Percentiles rank a stretch among this genome's conserved stretches.
Conservation (phyloP, 2,797 vertebrate genomes). For the Sebastes kiyomatsui region DNA sequence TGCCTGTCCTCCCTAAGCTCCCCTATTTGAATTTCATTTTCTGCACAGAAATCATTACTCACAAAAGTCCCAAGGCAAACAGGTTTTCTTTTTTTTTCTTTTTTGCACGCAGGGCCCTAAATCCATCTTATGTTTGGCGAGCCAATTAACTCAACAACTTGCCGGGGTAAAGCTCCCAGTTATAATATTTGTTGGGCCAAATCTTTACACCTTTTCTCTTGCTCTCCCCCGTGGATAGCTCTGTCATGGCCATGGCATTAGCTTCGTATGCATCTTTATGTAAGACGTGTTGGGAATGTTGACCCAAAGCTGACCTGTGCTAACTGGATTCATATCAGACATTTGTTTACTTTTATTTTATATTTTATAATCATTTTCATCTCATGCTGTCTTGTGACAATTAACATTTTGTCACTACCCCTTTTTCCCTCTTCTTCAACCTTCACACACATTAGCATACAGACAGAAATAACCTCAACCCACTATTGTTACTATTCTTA, state of each 20-base stretch:
- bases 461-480: background rate
- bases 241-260: background rate
- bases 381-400: background rate
- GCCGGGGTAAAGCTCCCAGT: slow-evolving; percentile 37
- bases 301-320: background rate
- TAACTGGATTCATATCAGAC: background rate
- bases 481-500: background rate
- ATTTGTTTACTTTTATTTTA: background rate
- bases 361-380: background rate
- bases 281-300: background rate
- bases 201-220: slow-evolving; percentile 16
- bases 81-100: slow-evolving; percentile 5
- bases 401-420: background rate
- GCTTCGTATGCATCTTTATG: background rate
- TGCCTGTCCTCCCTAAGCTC: slow-evolving; percentile 43
- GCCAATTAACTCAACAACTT: slow-evolving; percentile 68
- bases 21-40: slow-evolving; percentile 73
- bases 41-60: slow-evolving; percentile 69
- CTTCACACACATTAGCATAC: background rate
- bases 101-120: slow-evolving; percentile 59
- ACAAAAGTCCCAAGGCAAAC: slow-evolving; percentile 61
- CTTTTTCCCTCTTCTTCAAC: background rate
- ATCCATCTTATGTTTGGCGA: slow-evolving; percentile 54
- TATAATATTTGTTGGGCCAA: slow-evolving; percentile 41
- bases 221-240: background rate